Evolutionary conservation across 2,113 vertebrate genomes (phyloP), one percentile per base, ranked within the genome.

Genomic region (Lepidothrix coronata): DNA sequence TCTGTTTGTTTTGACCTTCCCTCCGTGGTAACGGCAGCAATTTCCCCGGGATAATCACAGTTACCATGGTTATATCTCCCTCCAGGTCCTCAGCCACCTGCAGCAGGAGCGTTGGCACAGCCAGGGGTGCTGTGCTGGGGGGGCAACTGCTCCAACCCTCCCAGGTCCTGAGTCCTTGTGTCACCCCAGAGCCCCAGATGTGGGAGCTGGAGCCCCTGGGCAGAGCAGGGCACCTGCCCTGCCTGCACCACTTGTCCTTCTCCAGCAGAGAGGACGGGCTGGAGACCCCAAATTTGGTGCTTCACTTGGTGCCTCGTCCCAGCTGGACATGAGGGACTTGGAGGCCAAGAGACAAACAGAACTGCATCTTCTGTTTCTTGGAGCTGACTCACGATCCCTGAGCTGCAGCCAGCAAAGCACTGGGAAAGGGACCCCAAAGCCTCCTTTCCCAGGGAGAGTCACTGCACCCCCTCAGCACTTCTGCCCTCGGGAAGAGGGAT

Each of bases 1-100:
- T 91, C 88, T 96, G 78, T 89, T 95, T 94, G 91, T 44, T 93
- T 89, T 93, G 91, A 90, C 93, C 94, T 61, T 54, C 27, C 14
- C 88, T 78, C 65, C 58, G 51, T 44, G 31, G 85, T 19, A 58
- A 77, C 7, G 25, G 81, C 88, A 91, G 85, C 70, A 49, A 49
- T 88, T 74, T 85, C 15, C 15, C 85, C 0, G 0, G 39, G 71
- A 78, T 58, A 35, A 82, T 74, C 74, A 9, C 94, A 78, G 93
- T 95, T 94, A 14, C 93, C 82, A 82, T 94, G 85, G 94, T 88
- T 91, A 78, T 91, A 5, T 20, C 37, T 88, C 77, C 57, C 75
- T 85, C 73, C 85, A 58, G 9, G 25, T 12, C 66, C 68, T 14
- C 3, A 79, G 65, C 33, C 65, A 84, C 72, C 85, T 30, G 76